Base-by-base conservation (phyloP, 2,888 invertebrate genomes). In the Tyria jacobaeae region DNA sequence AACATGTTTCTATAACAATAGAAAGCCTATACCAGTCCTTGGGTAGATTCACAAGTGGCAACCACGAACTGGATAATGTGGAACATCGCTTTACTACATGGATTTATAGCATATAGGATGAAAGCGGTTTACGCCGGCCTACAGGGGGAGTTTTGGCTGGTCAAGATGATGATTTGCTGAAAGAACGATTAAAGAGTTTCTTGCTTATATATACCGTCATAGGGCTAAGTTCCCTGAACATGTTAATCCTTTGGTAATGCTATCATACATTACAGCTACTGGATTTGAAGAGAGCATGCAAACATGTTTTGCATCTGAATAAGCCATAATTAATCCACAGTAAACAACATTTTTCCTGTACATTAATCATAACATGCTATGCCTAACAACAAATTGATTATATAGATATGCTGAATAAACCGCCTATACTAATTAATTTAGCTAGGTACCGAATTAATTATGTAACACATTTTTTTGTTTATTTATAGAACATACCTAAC, bases 381-480 rank as follows among this genome's bases (percentile, higher is more conserved):
- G 31, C 25, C 48, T 27, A 37, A 27, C 50, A 60, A 55, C 34
- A 50, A 60, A 41, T 50, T 55, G 49, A 49, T 41, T 24, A 34
- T 34, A 60, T 55, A 31, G 35, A 50, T 55, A 41, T 57, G 49
- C 25, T 12, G 10, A 39, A 21, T 21, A 15, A 27, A 35, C 48
- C 10, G 15, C 31, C n/a, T 12, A 25, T 34, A 56, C 15, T 24
- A 35, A 21, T 35, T 24, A n/a, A n/a, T n/a, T n/a, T n/a, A n/a
- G n/a, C n/a, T n/a, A n/a, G n/a, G n/a, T 37, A 24, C 12, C 3
- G 10, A 21, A 17, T 44, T 44, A 17, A 21, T 21, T 21, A 4
- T 21, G 7, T 2, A 39, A 37, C 25, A 37, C 3, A 53, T 37
- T 25, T n/a, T 17, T 7, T 12, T 14, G 3, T 44, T 17, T 21